These are phyloP conservation scores for Anguilla pacifica DNA, from an alignment of 2,797 vertebrate genomes.

Conservation along the genomic window DNA sequence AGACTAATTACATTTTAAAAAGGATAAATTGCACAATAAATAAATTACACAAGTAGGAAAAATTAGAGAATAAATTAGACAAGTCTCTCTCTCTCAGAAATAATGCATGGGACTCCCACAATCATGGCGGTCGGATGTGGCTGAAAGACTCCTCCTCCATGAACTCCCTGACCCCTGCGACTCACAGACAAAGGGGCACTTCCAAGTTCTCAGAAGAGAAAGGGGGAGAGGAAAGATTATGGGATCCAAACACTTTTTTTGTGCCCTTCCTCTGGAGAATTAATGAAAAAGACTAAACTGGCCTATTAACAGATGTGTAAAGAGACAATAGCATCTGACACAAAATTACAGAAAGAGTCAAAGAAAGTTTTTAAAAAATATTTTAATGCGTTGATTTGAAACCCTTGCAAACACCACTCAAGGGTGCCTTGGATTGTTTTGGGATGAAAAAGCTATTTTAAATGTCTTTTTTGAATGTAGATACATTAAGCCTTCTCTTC, in stretches of 20 bases:
- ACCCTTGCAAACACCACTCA: not conserved
- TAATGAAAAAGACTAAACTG: not conserved
- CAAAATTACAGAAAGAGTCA: not conserved
- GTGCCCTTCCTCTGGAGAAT: not conserved
- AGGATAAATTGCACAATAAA: too few species aligned
- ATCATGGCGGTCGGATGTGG: constrained; percentile 66
- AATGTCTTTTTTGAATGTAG: not conserved
- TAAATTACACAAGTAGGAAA: too few species aligned
- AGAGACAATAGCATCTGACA: not conserved
- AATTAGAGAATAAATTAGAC: too few species aligned
- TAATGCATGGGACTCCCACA: not conserved
- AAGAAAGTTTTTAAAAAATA: not conserved
- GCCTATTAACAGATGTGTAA: not conserved
- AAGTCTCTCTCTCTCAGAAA: not conserved
- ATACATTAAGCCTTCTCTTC: not conserved
- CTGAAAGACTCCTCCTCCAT: constrained; percentile 51
- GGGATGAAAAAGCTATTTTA: not conserved
- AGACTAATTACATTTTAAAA: not conserved
- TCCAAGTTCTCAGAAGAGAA: constrained; percentile 25
- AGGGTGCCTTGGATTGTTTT: not conserved
- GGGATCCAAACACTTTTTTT: not conserved
- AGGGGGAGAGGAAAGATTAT: constrained; percentile 27
- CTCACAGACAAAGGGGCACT: constrained; percentile 45
- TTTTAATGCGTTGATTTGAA: not conserved
- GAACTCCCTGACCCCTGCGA: constrained; percentile 40